phyloP scores from a whole-genome alignment of 2,888 invertebrate genomes.

The Eubasilissa splendida region DNA sequence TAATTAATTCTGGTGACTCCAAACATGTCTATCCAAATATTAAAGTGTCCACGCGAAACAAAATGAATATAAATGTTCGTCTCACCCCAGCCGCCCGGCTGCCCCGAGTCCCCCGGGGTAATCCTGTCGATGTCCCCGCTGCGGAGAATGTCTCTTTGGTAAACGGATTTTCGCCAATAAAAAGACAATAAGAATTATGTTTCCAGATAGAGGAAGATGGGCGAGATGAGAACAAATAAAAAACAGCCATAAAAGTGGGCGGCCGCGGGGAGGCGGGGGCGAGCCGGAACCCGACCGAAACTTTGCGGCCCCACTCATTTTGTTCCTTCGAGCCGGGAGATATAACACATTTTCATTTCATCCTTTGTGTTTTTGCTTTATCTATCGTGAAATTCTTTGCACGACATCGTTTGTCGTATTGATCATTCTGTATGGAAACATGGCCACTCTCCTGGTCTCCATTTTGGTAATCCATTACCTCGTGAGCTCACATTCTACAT shows the following conservation, averaged over 20 bases:
- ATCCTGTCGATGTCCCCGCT: conserved; percentile 12
- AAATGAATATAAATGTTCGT: conserved; percentile 24
- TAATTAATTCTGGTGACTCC: too few relatives aligned
- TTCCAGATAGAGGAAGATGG: conserved; percentile 54
- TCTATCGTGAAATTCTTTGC: conserved; percentile 67
- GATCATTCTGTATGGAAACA: conserved; percentile 26
- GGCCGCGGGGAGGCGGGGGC: conserved; percentile 33
- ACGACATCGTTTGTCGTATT: conserved; percentile 41
- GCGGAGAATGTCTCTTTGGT: conserved; percentile 50
- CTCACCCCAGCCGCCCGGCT: not conserved
- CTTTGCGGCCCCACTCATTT: conserved; percentile 56
- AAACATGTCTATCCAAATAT: not conserved
- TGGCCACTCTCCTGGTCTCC: too few relatives aligned
- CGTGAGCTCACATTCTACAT: too few relatives aligned
- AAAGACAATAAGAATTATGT: conserved; percentile 59
- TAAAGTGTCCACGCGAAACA: conserved; percentile 17
- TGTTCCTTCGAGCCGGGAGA: conserved; percentile 53
- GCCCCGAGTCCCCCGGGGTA: not conserved
- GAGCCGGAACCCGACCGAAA: conserved; percentile 57
- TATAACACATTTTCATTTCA: conserved; percentile 47
- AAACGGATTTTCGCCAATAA: conserved; percentile 58
- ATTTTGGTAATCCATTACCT: too few relatives aligned
- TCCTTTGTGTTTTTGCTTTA: conserved; percentile 70
- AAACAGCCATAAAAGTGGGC: conserved; percentile 57
- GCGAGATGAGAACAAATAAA: conserved; percentile 56